phyloP scores from a whole-genome alignment of 2,113 vertebrate genomes.

The Coturnix japonica region DNA sequence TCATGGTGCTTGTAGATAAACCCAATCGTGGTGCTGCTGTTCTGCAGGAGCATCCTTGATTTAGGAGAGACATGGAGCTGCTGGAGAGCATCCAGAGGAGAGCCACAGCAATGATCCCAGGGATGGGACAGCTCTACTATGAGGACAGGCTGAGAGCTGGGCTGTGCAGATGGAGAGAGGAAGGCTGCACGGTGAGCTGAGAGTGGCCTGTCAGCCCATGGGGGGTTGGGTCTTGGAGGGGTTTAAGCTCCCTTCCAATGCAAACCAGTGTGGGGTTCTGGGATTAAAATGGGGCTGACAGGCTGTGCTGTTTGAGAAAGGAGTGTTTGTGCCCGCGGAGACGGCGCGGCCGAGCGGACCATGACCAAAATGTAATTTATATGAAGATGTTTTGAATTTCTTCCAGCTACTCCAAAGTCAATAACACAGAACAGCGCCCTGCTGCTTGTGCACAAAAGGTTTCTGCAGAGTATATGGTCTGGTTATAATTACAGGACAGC shows the following conservation, averaged over 20 bases:
- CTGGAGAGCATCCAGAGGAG: too few species aligned
- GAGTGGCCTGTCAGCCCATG: background rate
- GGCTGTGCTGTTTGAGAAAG: background rate
- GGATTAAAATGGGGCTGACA: background rate
- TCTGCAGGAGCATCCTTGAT: background rate
- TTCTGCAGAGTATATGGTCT: background rate
- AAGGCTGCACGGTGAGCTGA: too few species aligned
- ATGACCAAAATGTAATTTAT: conserved; percentile 54
- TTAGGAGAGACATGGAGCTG: too few species aligned
- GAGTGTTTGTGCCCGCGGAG: background rate
- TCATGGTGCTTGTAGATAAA: fast-evolving
- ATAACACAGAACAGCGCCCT: conserved; percentile 27
- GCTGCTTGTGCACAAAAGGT: background rate
- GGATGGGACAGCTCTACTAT: too few species aligned
- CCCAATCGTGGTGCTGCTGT: fast-evolving
- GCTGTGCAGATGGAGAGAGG: too few species aligned
- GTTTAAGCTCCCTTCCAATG: background rate
- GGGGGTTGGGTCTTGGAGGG: background rate
- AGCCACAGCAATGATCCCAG: too few species aligned
- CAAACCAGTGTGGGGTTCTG: background rate
- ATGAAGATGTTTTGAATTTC: conserved; percentile 40
- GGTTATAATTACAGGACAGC: conserved; percentile 48
- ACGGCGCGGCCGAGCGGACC: background rate
- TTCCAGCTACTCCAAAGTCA: conserved; percentile 37
- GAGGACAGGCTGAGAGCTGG: too few species aligned